phyloP scores from a whole-genome alignment of 2,888 invertebrate genomes.

The Athalia cordata region DNA sequence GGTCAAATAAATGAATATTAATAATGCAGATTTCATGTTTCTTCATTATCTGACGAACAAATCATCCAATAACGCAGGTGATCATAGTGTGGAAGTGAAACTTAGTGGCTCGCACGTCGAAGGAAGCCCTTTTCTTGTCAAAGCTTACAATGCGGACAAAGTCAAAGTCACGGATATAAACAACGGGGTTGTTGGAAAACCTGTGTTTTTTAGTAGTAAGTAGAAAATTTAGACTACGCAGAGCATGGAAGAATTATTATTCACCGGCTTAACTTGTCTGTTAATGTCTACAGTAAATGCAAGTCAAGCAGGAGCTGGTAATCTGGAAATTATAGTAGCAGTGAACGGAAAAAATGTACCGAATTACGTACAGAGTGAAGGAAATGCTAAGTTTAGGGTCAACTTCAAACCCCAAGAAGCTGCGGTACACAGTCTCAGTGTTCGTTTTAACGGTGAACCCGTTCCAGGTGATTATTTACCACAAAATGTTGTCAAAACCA shows the following conservation, averaged over 20 bases:
- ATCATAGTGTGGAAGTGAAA: slow-evolving; percentile 91
- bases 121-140: slow-evolving; percentile 96
- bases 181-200: slow-evolving; percentile 92
- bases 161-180: slow-evolving; percentile 97
- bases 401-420: slow-evolving; percentile 98
- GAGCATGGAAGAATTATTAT: neutral
- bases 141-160: slow-evolving; percentile 95
- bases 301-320: slow-evolving; percentile 95
- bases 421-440: slow-evolving; percentile 92
- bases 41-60: too few relatives aligned
- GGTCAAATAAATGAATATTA: slow-evolving; percentile 54
- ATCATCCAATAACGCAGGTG: slow-evolving; percentile 73
- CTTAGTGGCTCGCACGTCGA: slow-evolving; percentile 87
- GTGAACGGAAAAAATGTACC: slow-evolving; percentile 98
- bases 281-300: slow-evolving; percentile 89
- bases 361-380: slow-evolving; percentile 98
- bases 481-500: neutral
- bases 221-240: slow-evolving; percentile 47
- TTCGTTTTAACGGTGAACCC: slow-evolving; percentile 84
- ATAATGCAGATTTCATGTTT: neutral
- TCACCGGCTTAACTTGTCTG: slow-evolving; percentile 79
- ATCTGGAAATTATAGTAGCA: slow-evolving; percentile 97
- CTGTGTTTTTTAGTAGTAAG: slow-evolving; percentile 94
- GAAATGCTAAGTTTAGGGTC: slow-evolving; percentile 94
- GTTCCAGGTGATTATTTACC: slow-evolving; percentile 75